These are phyloP conservation scores for Axis porcinus DNA, from an alignment of 2,113 vertebrate genomes.

Conservation along the genomic window DNA sequence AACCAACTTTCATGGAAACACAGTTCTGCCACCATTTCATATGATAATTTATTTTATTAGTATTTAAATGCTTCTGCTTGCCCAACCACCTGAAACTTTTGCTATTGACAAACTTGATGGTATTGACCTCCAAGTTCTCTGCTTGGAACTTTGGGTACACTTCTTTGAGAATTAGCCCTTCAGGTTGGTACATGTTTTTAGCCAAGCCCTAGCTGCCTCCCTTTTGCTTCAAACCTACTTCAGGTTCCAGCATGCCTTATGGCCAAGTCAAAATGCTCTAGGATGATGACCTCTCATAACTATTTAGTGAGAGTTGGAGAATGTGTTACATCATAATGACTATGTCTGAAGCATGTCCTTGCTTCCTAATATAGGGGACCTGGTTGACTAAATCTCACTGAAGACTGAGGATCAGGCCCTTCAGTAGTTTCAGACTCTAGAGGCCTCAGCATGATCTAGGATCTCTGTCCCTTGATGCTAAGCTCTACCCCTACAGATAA, in stretches of 20 bases:
- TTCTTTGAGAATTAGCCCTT: not conserved
- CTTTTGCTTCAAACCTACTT: not conserved
- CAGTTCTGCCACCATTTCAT: not conserved
- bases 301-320: not conserved
- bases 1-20: not conserved
- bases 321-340: not conserved
- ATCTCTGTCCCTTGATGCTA: not conserved
- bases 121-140: not conserved
- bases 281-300: not conserved
- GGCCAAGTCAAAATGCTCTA: not conserved
- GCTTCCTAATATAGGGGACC: not conserved
- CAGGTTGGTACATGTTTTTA: not conserved
- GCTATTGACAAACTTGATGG: not conserved
- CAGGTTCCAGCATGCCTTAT: not conserved
- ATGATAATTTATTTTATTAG: not conserved
- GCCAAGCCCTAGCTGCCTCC: not conserved
- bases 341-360: not conserved
- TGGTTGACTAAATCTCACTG: not conserved
- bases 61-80: not conserved
- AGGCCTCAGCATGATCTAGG: not conserved
- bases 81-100: not conserved
- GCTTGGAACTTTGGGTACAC: not conserved
- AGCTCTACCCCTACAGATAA: not conserved
- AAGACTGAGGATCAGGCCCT: not conserved
- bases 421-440: not conserved